Base-by-base conservation (phyloP, 53 echinoderm and acorn worm species). In the Apostichopus leukothele region DNA sequence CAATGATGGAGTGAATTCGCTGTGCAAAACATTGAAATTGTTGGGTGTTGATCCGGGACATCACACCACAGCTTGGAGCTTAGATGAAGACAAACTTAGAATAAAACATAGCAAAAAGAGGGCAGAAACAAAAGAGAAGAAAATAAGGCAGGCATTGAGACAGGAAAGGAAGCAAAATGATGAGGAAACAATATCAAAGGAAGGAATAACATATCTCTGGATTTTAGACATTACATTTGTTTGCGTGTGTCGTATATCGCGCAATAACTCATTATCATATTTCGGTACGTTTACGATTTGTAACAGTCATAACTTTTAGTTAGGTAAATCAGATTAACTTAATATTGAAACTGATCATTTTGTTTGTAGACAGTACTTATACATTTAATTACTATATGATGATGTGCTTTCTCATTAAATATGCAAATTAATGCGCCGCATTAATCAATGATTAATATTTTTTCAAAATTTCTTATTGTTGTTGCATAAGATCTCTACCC, bases 1-100 rank as follows among this genome's bases (percentile, higher is more conserved):
- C 50, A 88, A 88, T 88, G 88, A 88, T 88, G 88, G 88, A 20
- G 63, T 76, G 10, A 75, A 21, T 10, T 10, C 9, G 26, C 5
- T 26, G 14, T 9, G 75, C 75, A 75, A 10, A 75, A 75, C n/a
- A 26, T 68, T 68, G 71, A 68, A 68, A 68, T 68, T 75, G 21
- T 75, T 9, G 75, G 75, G 14, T 8, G 26, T 14, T 51, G 12
- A 52, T 14, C n/a, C 52, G 52, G 83, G 21, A 5, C 83, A 16
- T 9, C 57, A 57, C 57, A 9, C 57, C 8, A 7, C 7, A 57
- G 10, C 7, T 9, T 75, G 75, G 75, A 10, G 10, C 14, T 13
- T 9, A 16, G 10, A 10, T 11, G 75, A 75, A 26, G 75, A 75
- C 75, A 13, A 75, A 75, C 75, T 10, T 13, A 9, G 75, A 75